Evolutionary conservation across 2,113 vertebrate genomes (phyloP), one percentile per base, ranked within the genome.

Genomic region (Murina feae): DNA sequence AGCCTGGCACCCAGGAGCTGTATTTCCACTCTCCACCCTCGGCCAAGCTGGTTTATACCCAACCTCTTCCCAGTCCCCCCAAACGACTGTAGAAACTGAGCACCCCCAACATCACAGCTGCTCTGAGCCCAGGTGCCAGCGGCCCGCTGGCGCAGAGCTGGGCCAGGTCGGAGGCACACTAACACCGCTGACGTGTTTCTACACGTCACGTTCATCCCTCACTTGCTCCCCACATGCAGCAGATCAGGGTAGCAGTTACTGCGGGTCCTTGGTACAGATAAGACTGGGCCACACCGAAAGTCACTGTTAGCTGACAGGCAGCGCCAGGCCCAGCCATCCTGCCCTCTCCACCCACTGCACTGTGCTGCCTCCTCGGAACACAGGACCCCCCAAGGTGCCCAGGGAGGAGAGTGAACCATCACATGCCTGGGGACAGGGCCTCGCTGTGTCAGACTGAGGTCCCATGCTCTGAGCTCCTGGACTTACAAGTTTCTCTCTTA

Each of bases 161-260:
- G 16, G 9, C 32, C 21, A 32, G 14, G 23, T 2, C 32, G 42
- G 44, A 23, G 0, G 1, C 9, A 1, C 18, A 4, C 55, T 9
- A 9, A 8, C 20, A 6, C 58, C 1, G 1, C 6, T 0, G 2
- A 0, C 0, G 1, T 0, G 2, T 42, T 8, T 39, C 47, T n/a
- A 0, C 5, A 47, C 0, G 32, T 1, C 8, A 0, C 0, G 0
- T 1, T 8, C 47, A 47, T 35, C 9, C 12, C 51, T 51, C 20
- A 4, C 63, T 9, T 0, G 9, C 7, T 30, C 11, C 8, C 78
- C 32, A 10, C 0, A 18, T 28, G 35, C 6, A 16, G 55, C 51
- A 51, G 65, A 58, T 25, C 53, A 28, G 3, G 63, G 30, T 5
- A 9, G 35, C 44, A 42, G 79, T 35, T 11, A 35, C 0, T 0